Evolutionary conservation across 2,113 vertebrate species (phyloP), one percentile per base, ranked within the genome.

Genomic region (Pycnonotus jocosus): DNA sequence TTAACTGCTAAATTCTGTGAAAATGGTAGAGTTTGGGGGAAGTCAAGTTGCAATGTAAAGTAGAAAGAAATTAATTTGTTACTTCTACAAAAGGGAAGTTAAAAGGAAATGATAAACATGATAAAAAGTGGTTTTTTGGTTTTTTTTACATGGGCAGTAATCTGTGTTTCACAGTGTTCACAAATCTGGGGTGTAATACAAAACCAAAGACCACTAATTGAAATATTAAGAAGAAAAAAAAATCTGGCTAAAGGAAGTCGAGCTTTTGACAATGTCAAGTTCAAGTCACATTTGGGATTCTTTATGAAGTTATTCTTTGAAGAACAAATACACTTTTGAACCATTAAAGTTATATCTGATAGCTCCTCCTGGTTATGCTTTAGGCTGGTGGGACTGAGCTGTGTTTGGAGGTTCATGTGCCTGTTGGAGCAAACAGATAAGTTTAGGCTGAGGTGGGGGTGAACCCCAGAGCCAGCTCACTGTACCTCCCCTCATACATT

Each of bases 61-160:
- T 2, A 70, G 42, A 81, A 77, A 70, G 16, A 44, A 73, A 64
- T 88, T 30, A 15, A 64, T 69, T 54, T 60, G 1, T 72, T 93
- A 61, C 10, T 81, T 70, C n/a, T 66, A 23, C 28, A 78, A 62
- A 74, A 65, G 20, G 12, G 25, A 92, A 73, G 25, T 20, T 9
- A 31, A 15, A 47, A 5, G 19, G 9, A 48, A 78, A 81, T 92
- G 80, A 35, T 45, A 70, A 89, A 6, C 7, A 48, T 9, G 22
- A 10, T 17, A 42, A 40, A 65, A 66, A 21, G 8, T n/a, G n/a
- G 22, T 1, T 0, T 3, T 19, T 9, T 14, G 30, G 31, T 6
- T 33, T 76, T 40, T 80, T 37, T 50, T 1, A 56, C 2, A 7
- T 15, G 6, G 23, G 14, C 53, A 72, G 14, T 38, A 56, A 72